Base-by-base conservation (phyloP, 2,888 invertebrate genomes). In the Noctua janthina region DNA sequence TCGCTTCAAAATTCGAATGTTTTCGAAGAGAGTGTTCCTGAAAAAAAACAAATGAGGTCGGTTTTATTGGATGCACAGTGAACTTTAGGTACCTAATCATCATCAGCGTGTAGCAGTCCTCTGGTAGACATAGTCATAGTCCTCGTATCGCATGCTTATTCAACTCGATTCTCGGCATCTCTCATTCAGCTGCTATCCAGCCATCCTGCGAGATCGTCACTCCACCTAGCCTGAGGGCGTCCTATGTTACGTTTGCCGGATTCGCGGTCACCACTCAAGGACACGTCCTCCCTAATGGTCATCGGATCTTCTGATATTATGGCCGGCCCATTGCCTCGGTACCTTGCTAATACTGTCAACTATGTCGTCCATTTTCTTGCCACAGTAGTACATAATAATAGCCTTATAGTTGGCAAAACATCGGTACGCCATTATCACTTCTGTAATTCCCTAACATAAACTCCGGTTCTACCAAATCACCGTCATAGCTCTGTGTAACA, bases 401-500 rank as follows among this genome's bases (percentile, higher is more conserved):
- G 2, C 17, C 5, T 0, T 29, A 29, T 6, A n/a, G 43, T 66
- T 71, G 13, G n/a, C 59, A 77, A 76, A 67, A 71, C 39, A 71
- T 67, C 4, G 15, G 20, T 67, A 67, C 4, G 66, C 67, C n/a
- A 82, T 46, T 51, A 67, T 71, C 46, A 71, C 17, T n/a, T 72
- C 11, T 71, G 49, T 72, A 68, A 75, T 80, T 46, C 7, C 54
- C 29, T 17, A 35, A 64, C 15, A 35, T 54, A 74, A 82, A 74
- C 62, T 46, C n/a, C 72, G 2, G 35, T 81, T 76, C 70, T 59
- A 78, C 23, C 8, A 66, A 67, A 8, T 46, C 20, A 56, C 56
- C 67, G 15, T 51, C 76, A 59, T 49, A 74, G 59, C 72, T 84
- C 76, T 83, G 29, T 79, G 81, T 59, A 8, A 39, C 68, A 39